A percentile compares a stretch with the other conserved stretches of the same genome.
phyloP scores from a whole-genome alignment of 2,797 vertebrate genomes.

The Heterohyrax brucei region DNA sequence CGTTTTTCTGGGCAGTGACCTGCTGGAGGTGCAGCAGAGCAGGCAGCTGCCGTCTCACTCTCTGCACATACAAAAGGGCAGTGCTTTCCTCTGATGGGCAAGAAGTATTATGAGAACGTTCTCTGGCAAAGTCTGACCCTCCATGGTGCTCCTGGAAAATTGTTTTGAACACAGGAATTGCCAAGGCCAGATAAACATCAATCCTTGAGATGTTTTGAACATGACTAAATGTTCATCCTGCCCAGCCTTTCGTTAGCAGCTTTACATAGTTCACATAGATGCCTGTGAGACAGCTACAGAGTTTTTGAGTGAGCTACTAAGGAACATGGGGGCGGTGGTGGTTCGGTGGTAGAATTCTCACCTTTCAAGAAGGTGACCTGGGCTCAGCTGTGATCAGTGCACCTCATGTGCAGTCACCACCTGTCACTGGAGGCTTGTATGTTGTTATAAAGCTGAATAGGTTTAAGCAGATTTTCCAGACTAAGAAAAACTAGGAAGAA shows the following conservation, averaged over 20 bases:
- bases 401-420: not conserved
- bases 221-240: constrained; percentile 59
- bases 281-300: not conserved
- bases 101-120: constrained; percentile 47
- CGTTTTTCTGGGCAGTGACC: not conserved
- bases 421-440: not conserved
- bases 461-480: not conserved
- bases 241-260: constrained; percentile 42
- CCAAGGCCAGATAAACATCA: constrained; percentile 80
- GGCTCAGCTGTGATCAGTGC: too few relatives aligned
- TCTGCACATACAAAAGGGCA: not conserved
- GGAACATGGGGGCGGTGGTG: not conserved
- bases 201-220: constrained; percentile 77
- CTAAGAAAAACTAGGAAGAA: not conserved
- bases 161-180: constrained; percentile 49
- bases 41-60: not conserved
- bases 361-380: not conserved
- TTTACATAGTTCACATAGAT: constrained; percentile 67
- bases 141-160: constrained; percentile 72
- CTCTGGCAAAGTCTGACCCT: constrained; percentile 64
- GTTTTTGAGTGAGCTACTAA: not conserved
- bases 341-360: not conserved
- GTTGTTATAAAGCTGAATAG: not conserved
- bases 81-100: not conserved
- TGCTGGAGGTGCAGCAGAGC: not conserved